Percentiles rank a stretch among this genome's conserved stretches.
phyloP scores from a whole-genome alignment of 2,888 invertebrate genomes.

The Agapostemon virescens region DNA sequence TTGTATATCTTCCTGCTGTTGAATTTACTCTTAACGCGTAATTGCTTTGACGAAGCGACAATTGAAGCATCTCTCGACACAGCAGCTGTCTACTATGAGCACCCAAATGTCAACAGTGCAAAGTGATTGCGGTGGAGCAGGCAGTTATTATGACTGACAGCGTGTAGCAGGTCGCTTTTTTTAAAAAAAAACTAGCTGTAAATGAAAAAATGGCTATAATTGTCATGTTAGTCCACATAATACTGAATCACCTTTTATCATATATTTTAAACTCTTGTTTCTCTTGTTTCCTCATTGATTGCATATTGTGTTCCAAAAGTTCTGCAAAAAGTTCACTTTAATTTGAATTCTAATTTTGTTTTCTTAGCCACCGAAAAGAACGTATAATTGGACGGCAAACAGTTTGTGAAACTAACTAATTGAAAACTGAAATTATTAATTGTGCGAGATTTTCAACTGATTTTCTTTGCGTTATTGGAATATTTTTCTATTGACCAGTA shows the following conservation, averaged over 20 bases:
- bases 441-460: neutral
- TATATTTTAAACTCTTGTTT: neutral
- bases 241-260: neutral
- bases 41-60: neutral
- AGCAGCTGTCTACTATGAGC: neutral
- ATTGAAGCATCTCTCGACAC: neutral
- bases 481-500: neutral
- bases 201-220: neutral
- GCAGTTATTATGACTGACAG: neutral
- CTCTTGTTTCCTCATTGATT: too few species aligned
- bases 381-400: too few species aligned
- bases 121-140: neutral
- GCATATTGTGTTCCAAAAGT: neutral
- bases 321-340: neutral
- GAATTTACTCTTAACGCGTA: neutral
- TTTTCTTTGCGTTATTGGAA: neutral
- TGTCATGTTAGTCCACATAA: neutral
- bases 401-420: too few species aligned
- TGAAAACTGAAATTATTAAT: neutral
- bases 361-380: neutral
- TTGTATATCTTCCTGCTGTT: neutral
- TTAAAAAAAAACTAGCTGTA: neutral
- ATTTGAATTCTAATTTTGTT: neutral
- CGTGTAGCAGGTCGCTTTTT: neutral
- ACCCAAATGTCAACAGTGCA: neutral